Evolutionary conservation across 2,888 invertebrate genomes (phyloP), one percentile per base, ranked within the genome.

Genomic region (Anarsia innoxiella): DNA sequence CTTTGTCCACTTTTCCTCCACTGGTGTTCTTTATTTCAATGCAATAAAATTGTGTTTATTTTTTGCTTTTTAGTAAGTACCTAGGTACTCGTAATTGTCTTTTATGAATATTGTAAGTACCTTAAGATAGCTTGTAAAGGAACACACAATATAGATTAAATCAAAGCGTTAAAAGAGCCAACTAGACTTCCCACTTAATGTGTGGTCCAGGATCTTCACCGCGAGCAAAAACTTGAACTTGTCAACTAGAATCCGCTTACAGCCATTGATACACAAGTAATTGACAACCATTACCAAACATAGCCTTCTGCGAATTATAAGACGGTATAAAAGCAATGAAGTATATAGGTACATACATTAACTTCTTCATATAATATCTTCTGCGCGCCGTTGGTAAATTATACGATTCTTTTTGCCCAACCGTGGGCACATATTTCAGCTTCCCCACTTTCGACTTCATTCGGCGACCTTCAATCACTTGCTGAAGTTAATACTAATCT

Each of bases 351-450:
- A 42, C 41, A 82, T 87, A 89, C 89, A 86, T 79, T 72, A 88
- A 66, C 67, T 89, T 89, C 86, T 89, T 89, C 88, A 89, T 88
- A 77, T 41, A 41, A 38, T 89, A 82, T 77, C 88, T 82, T 68
- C 88, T 84, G 70, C 88, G 86, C 39, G 88, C 87, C 39, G 88
- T 86, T 49, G 89, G 72, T 58, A 85, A 76, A 12, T 88, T 87
- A 66, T 89, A 89, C 31, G 88, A 84, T 77, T 89, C 89, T 64
- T 88, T 87, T 41, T 78, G 83, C 66, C 82, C 83, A 57, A 72
- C 73, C 66, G 87, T 75, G 61, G 88, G 86, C 79, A 88, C 86
- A 75, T 88, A 88, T 80, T 88, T 89, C 86, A 88, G 88, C 66
- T 85, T 86, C 70, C 64, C 66, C 48, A 77, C 64, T 65, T 83